Percentiles rank a stretch among this genome's conserved stretches.
phyloP scores from a whole-genome alignment of 1,140 invertebrate species.

The Zaprionus tsacasi region DNA sequence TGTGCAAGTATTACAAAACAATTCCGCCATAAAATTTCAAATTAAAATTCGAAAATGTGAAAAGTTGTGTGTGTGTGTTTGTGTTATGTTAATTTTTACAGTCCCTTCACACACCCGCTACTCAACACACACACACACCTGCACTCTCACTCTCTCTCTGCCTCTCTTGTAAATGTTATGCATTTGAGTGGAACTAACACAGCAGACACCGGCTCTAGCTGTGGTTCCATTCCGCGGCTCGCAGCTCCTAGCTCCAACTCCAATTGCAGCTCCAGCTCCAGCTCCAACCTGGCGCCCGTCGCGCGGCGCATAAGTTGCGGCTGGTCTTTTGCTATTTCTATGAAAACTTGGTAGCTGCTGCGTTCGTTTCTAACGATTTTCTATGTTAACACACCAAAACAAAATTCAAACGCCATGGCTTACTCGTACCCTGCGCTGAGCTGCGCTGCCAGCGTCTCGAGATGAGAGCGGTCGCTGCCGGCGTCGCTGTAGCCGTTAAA shows the following conservation, averaged over 20 bases:
- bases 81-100: conserved; percentile 77
- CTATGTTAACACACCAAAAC: conserved; percentile 57
- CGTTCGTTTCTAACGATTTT: conserved; percentile 77
- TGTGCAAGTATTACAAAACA: background rate
- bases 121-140: background rate
- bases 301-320: conserved; percentile 39
- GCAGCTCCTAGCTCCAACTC: conserved; percentile 9
- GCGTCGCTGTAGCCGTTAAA: conserved; percentile 29
- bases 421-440: too few species aligned
- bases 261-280: conserved; percentile 16
- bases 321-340: conserved; percentile 77
- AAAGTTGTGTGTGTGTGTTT: conserved; percentile 31
- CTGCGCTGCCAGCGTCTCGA: too few species aligned
- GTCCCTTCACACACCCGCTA: background rate
- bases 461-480: too few species aligned
- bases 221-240: background rate
- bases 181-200: conserved; percentile 1
- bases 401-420: conserved; percentile 8
- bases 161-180: conserved; percentile 8
- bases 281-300: conserved; percentile 22
- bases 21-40: conserved; percentile 62
- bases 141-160: background rate
- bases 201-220: conserved; percentile 25
- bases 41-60: conserved; percentile 63
- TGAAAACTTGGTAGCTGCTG: conserved; percentile 78